These are phyloP conservation scores for Pachymerium ferrugineum DNA, from an alignment of 2,888 invertebrate species.

Conservation along the genomic window DNA sequence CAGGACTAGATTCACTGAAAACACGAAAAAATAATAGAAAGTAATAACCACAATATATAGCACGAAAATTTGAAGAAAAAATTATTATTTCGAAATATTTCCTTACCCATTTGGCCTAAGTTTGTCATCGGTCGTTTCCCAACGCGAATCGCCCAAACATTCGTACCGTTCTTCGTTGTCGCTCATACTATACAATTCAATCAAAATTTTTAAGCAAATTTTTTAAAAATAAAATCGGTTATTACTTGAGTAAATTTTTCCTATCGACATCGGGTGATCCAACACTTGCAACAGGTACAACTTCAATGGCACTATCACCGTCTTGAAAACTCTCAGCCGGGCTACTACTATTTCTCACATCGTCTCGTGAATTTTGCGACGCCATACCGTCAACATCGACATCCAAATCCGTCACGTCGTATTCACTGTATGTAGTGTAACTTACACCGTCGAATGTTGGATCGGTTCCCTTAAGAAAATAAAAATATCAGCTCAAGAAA, in stretches of 20 bases:
- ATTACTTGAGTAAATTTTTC: conserved; percentile 3
- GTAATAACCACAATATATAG: too few relatives aligned
- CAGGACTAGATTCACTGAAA: conserved; percentile 52
- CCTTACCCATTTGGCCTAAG: conserved; percentile 29
- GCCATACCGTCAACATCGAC: neutral
- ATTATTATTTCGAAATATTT: neutral
- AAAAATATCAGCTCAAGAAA: neutral
- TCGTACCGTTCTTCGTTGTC: conserved; percentile 72
- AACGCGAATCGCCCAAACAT: conserved; percentile 65
- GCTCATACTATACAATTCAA: conserved; percentile 55
- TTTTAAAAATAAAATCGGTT: neutral
- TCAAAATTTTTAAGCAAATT: neutral
- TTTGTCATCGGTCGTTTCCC: conserved; percentile 49
- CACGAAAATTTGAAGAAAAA: too few relatives aligned
- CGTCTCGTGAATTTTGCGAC: neutral
- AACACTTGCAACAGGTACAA: neutral
- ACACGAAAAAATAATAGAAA: neutral
- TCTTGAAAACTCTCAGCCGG: neutral
- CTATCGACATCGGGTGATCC: neutral
- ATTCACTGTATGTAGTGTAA: conserved; percentile 17
- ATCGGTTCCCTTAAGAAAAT: neutral
- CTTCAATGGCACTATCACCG: neutral
- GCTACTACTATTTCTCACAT: neutral
- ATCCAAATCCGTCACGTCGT: conserved; percentile 12
- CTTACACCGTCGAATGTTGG: neutral